A percentile compares a stretch with the other conserved stretches of the same genome.
Conservation (phyloP, 2,888 invertebrate genomes). For the Drosophila fulvimacula region DNA sequence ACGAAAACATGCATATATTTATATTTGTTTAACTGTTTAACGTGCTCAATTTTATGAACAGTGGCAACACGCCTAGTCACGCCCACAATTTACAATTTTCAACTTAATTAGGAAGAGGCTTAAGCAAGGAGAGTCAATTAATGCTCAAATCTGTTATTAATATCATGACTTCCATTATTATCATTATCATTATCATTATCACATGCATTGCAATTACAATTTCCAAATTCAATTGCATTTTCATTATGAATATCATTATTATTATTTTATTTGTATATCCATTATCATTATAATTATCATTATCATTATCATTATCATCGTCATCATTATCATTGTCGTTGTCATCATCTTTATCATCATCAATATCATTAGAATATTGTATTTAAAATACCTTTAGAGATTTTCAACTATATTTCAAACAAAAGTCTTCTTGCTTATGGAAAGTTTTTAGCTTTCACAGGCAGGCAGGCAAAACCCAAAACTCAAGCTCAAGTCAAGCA, state of each 20-base stretch:
- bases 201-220: too few species aligned
- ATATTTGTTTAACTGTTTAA: constrained; percentile 39
- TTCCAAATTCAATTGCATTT: too few species aligned
- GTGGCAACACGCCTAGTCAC: constrained; percentile 3
- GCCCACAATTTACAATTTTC: neutral
- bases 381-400: neutral
- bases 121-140: neutral
- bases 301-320: too few species aligned
- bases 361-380: neutral
- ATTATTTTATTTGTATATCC: too few species aligned
- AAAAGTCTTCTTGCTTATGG: neutral
- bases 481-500: constrained; percentile 2
- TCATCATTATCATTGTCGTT: neutral
- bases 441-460: neutral
- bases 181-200: neutral
- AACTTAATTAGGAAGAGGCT: neutral
- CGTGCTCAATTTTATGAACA: constrained; percentile 31
- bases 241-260: neutral
- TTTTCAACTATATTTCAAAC: neutral
- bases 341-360: too few species aligned
- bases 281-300: neutral
- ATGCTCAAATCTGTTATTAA: too few species aligned
- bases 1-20: constrained; percentile 38
- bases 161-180: neutral
- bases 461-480: neutral